Base-by-base conservation (phyloP, 2,113 vertebrate species). In the Myanophis thanlyinensis region DNA sequence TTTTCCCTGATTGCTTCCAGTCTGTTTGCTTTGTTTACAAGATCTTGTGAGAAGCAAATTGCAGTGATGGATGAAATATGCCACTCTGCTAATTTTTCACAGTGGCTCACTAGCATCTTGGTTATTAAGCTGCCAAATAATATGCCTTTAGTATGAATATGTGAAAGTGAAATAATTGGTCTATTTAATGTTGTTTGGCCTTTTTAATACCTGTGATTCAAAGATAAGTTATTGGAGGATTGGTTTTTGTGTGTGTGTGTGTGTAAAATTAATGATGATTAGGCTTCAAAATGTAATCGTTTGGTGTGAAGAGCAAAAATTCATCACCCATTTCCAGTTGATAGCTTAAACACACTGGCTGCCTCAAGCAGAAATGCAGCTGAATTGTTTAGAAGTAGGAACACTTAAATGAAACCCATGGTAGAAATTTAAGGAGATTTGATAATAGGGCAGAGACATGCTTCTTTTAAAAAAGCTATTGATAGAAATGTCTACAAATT, bases 21-120 rank as follows among this genome's bases (percentile, higher is more conserved):
- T 23, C 93, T 44, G 62, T 90, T 80, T 89, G 93, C 94, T 93
- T 95, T 91, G 88, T 94, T 95, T 87, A 95, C 89, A 5, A 93
- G 92, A 93, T 93, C 93, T 95, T 87, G 22, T 85, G 47, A 94
- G 85, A 92, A 95, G 92, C 92, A 49, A 92, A 88, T 94, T 95
- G 92, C 93, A 85, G 91, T 90, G 91, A 56, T 86, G 27, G 90
- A 84, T 88, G 40, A 91, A 94, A 95, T 23, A 27, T 35, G 89
- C 53, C 53, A 62, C 40, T 89, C 84, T 86, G 88, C 80, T 89
- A 89, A 59, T 89, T 89, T 85, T 53, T 85, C 87, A 51, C 47
- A 51, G 88, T 90, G 27, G 80, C 73, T 93, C 53, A 44, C n/a
- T 35, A 48, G 53, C 56, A 51, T 59, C 93, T 92, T 85, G 35